Base-by-base conservation (phyloP, 1,140 invertebrate genomes). In the Rhagoletis zephyria region DNA sequence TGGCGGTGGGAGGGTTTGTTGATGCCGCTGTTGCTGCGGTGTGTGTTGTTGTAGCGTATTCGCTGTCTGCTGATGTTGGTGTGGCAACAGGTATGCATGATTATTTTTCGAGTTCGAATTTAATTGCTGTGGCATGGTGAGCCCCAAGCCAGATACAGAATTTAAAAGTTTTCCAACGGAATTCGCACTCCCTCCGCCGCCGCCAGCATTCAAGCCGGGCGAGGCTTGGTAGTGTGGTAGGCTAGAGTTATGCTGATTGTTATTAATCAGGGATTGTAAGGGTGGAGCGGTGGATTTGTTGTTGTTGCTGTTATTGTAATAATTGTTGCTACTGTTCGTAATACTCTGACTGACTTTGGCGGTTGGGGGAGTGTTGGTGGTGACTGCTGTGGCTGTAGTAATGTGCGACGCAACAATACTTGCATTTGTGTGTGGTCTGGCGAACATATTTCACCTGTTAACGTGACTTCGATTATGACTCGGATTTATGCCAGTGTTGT, bases 361-460 rank as follows among this genome's bases (percentile, higher is more conserved):
- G 51, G 59, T 42, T 87, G 74, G 67, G 59, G 87, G 45, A 59
- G 60, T 87, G 87, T 88, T 77, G 74, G 56, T 81, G 70, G 59
- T 12, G n/a, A 56, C 48, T 56, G 85, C 51, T 45, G 77, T 77
- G 19, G 77, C 51, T 81, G 85, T 70, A 14, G 19, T 85, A 40
- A 63, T 77, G 87, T 89, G 89, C 56, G 77, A 89, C 85, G 89
- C 85, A 85, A 63, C 88, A 89, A 87, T 89, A 45, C 56, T 64
- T 88, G 85, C 85, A 87, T 86, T 89, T 89, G 85, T 86, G 63
- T 88, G 87, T 74, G 88, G 88, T 87, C 56, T 87, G 59, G 64
- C 89, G 89, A 92, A 87, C 89, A 90, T 90, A 89, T 93, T 93
- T 93, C 92, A 93, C 92, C 92, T 93, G 60, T 93, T 93, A 90